Evolutionary conservation across 35 echinoderm and acorn worm species (phyloP).

Genomic region (Heliocidaris tuberculata): DNA sequence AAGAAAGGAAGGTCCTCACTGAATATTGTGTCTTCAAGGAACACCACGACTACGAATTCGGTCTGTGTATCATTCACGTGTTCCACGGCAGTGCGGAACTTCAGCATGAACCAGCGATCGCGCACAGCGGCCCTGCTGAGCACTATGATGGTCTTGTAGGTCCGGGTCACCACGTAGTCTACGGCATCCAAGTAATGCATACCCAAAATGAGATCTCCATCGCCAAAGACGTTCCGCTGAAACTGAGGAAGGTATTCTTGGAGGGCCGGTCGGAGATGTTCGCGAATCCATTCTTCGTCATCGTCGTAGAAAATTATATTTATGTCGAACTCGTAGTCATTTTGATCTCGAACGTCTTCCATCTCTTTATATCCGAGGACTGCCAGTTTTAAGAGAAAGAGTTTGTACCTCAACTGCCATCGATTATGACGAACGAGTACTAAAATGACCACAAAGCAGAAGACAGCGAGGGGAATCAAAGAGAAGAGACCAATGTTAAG

Average conservation of each 20-base stretch:
- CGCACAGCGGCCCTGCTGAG: not conserved
- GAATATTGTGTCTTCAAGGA: not conserved
- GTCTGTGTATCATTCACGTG: slow-evolving; percentile 3
- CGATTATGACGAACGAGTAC: not conserved
- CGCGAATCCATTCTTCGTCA: slow-evolving; percentile 24
- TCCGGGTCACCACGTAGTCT: not conserved
- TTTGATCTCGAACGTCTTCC: not conserved
- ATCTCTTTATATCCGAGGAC: not conserved
- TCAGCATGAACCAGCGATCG: slow-evolving; percentile 6
- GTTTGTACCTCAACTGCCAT: slow-evolving; percentile 25
- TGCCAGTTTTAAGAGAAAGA: not conserved
- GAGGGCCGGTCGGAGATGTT: not conserved
- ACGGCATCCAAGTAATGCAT: slow-evolving; percentile 19
- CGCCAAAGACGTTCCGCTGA: slow-evolving; percentile 12
- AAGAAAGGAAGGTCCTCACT: not conserved
- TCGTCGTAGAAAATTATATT: slow-evolving; percentile 33
- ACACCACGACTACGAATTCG: not conserved
- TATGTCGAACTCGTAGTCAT: slow-evolving; percentile 1
- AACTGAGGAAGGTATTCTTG: not conserved
- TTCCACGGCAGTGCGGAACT: not conserved
- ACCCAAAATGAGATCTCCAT: not conserved
- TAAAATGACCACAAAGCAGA: not conserved
- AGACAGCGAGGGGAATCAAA: not conserved
- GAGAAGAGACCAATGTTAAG: not conserved
- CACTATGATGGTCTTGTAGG: not conserved